Evolutionary conservation across 2,113 vertebrate genomes (phyloP), one percentile per base, ranked within the genome.

Genomic region (Phoxinus phoxinus): DNA sequence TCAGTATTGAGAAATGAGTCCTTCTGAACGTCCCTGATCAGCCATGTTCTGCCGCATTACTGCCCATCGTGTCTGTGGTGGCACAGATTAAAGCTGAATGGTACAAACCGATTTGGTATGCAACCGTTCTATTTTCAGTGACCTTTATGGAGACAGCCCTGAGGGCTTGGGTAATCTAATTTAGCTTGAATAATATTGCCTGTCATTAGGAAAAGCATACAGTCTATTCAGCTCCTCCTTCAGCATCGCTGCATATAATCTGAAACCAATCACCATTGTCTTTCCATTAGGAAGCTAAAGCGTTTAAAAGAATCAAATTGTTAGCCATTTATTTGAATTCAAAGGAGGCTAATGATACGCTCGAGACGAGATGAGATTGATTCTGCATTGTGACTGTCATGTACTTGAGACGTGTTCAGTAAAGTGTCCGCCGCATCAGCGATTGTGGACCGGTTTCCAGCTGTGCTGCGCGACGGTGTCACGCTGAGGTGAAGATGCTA

Each of bases 101-200:
- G 27, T 56, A 44, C 78, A 76, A 86, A 85, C 78, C 79, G 74
- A 87, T 87, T 86, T 44, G 41, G 81, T 83, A 81, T 90, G 88
- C 85, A 27, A 86, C 83, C 86, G 87, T 85, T 67, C 85, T 86
- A 87, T 90, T 92, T 92, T 89, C 91, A 86, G 74, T 89, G 86
- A 90, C 90, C 93, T 91, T 93, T 90, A 89, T 87, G 88, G 72
- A 89, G 85, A 89, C 65, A 81, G 87, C 94, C 87, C 84, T 19
- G 23, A 83, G 90, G 93, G 88, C 86, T 80, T 35, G 69, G 88
- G 75, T 87, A 89, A 91, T 93, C 92, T 91, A 88, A 93, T 93
- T 94, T 90, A 84, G 75, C 78, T 88, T 89, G 90, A 93, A 90
- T 93, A 90, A 93, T 92, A 92, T 90, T 92, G 89, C 90, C 89